Base-by-base conservation (phyloP, 2,888 invertebrate species). In the Amphimallon solstitiale region DNA sequence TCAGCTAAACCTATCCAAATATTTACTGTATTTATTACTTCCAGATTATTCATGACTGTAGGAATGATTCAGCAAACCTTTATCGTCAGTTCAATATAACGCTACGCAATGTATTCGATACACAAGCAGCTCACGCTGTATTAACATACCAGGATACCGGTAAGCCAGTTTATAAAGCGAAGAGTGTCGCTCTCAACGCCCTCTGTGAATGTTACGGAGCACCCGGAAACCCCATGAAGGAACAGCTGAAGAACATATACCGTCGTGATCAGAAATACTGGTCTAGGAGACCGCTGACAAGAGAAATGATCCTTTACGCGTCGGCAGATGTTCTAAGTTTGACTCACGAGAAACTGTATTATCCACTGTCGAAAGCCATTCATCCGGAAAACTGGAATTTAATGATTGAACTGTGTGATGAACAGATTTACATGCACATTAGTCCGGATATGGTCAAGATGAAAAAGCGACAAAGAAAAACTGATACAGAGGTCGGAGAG, bases 161-260 rank as follows among this genome's bases (percentile, higher is more conserved):
- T 68, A 92, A 94, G 75, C 95, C 97, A 35, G 94, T 97, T 56
- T 94, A 96, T 80, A 97, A 97, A 85, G 94, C 95, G 60, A 96
- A 97, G 84, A 94, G 94, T 80, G 90, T 96, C 51, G 94, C 95
- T 74, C 85, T 97, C 65, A 95, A 95, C 84, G 93, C 95, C 61
- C 85, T 98, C 62, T 97, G 97, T 82, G 93, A 95, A 82, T 86
- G 91, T 70, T 95, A 96, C 80, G 92, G 92, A 77, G 94, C 94
- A 51, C 92, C 94, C 0, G 87, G 90, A 77, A 97, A 96, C 83
- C 94, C 95, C 0, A 90, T 95, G 83, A 97, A 95, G 80, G 95
- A 96, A 79, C 94, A 94, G 78, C 81, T 94, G 64, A 94, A 94
- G 82, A 92, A 91, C 83, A 90, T 94, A 40, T 94, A 94, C 79